Percentiles rank a stretch among this genome's conserved stretches.
Evolutionary conservation across 2,113 vertebrate species (phyloP).

Genomic region (Scomber scombrus): DNA sequence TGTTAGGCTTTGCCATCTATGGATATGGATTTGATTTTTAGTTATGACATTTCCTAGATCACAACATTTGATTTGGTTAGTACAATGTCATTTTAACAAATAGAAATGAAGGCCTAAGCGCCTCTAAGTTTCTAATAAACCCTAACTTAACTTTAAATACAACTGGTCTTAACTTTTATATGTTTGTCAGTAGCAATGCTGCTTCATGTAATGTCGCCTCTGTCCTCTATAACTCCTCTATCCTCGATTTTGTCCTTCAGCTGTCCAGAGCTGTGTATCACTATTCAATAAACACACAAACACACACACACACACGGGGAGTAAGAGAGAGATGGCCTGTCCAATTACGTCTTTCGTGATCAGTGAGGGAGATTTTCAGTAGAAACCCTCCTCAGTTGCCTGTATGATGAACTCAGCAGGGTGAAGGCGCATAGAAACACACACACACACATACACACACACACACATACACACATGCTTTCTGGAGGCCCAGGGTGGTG

Average conservation of each 20-base stretch:
- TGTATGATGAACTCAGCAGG: constrained; percentile 75
- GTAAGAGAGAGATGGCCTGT: constrained; percentile 49
- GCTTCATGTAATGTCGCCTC: neutral
- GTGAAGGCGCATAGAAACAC: constrained; percentile 45
- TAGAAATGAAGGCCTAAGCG: no score
- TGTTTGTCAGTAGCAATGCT: neutral
- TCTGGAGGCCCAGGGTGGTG: constrained; percentile 65
- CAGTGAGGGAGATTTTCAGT: constrained; percentile 67
- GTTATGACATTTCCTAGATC: neutral
- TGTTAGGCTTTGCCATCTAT: no score
- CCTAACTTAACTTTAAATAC: neutral
- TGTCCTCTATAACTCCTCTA: no score
- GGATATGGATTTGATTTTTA: neutral
- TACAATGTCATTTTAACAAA: neutral
- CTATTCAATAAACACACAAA: constrained; percentile 5
- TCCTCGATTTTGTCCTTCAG: constrained; percentile 14
- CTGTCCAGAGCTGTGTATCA: constrained; percentile 19
- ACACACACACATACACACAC: constrained; percentile 17
- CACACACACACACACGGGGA: neutral
- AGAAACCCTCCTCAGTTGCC: constrained; percentile 60
- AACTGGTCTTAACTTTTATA: neutral
- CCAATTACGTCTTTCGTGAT: constrained; percentile 74
- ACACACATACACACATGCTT: constrained; percentile 26
- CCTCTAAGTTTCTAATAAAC: no score
- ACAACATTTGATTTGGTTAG: neutral